Base-by-base conservation (phyloP, 2,113 vertebrate genomes). In the Lepus europaeus region DNA sequence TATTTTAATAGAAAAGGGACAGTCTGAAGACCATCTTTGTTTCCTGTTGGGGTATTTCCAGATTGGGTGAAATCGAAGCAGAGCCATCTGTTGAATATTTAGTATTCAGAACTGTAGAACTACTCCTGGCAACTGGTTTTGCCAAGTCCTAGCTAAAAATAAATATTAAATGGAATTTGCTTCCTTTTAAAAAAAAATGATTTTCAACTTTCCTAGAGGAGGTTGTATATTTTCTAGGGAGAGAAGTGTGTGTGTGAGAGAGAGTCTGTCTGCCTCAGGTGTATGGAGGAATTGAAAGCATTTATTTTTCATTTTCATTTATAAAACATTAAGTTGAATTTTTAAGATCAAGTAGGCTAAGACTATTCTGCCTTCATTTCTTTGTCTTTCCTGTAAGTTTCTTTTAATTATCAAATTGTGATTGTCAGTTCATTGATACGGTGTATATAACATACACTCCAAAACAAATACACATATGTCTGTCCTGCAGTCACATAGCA, bases 71-170 rank as follows among this genome's bases (percentile, higher is more conserved):
- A 88, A 83, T 95, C 45, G 31, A 84, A 61, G 90, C 86, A 77
- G 93, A 95, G 36, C 93, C 96, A 97, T 97, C 96, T 98, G 98
- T 93, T 92, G 97, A 96, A 95, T 91, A 84, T 79, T 96, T 96
- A 93, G 89, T 95, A 61, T 96, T 96, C 64, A 56, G 95, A 97
- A 96, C 29, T 64, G 88, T 84, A n/a, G n/a, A 94, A 92, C 51
- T 94, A 89, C 70, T 93, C 36, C 36, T 56, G 80, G 91, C 92
- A 56, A 89, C 64, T 97, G 86, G 17, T 87, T 97, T 95, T 97
- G 94, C 93, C 95, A 97, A 95, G 82, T 85, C 39, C 29, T 86
- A 87, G 90, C 53, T 94, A 94, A 87, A 95, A 94, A 83, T 81
- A 95, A 81, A 61, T 94, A 94, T 93, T 94, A 93, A 95, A 56